These are phyloP conservation scores for Orbicella faveolata DNA, from an alignment of 64 coral and sea anemone genomes.

Conservation along the genomic window DNA sequence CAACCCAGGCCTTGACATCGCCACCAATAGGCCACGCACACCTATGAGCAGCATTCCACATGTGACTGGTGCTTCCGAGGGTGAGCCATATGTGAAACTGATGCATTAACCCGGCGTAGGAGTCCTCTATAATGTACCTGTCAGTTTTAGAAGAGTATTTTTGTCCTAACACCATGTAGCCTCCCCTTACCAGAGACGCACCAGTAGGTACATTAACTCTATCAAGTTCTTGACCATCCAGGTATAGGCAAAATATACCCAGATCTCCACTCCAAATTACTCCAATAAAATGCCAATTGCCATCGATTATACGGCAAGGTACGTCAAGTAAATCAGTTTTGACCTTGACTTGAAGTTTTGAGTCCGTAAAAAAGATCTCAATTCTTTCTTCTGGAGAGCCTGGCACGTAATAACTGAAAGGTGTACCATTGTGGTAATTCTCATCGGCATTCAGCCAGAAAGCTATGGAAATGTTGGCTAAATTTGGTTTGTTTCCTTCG, in stretches of 20 bases:
- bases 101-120: too few relatives aligned
- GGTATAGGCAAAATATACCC: too few relatives aligned
- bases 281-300: too few relatives aligned
- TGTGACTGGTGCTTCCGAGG: neutral
- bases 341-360: conserved; percentile 13
- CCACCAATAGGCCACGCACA: conserved; percentile 31
- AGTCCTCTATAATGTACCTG: too few relatives aligned
- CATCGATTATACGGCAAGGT: too few relatives aligned
- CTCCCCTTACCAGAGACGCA: too few relatives aligned
- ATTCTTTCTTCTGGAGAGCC: neutral
- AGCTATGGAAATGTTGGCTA: conserved; percentile 22
- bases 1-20: conserved; percentile 10
- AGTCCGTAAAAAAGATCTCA: conserved; percentile 22
- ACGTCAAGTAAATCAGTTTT: neutral
- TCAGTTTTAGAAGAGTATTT: too few relatives aligned
- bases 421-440: conserved; percentile 9
- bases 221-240: too few relatives aligned
- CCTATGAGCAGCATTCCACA: conserved; percentile 40
- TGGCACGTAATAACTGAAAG: conserved; percentile 15
- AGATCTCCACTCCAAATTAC: too few relatives aligned
- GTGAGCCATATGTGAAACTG: too few relatives aligned
- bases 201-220: too few relatives aligned
- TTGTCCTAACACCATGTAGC: too few relatives aligned
- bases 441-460: conserved; percentile 26
- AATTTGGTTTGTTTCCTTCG: conserved; percentile 5